These are phyloP conservation scores for Xiphophorus maculatus DNA, from an alignment of 2,113 vertebrate genomes.

Conservation along the genomic window DNA sequence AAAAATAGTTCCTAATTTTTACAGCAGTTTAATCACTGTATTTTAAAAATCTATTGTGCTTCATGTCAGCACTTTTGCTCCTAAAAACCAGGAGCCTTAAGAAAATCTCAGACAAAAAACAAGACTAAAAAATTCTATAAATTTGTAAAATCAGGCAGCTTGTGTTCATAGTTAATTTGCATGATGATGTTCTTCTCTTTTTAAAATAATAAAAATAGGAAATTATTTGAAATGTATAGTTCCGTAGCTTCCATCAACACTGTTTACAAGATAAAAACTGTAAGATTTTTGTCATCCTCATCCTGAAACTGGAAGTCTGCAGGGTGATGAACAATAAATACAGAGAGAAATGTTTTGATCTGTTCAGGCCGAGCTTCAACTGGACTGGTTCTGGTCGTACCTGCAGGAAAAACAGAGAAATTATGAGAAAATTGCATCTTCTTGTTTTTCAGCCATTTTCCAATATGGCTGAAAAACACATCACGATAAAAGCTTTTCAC, in stretches of 20 bases:
- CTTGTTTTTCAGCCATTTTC: not conserved
- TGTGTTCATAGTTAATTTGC: not conserved
- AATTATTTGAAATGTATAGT: not conserved
- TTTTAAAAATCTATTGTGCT: not conserved
- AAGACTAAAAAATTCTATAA: no score
- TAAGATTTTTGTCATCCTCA: not conserved
- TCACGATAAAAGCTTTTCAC: no score
- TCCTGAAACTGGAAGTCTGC: not conserved
- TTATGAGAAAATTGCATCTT: not conserved
- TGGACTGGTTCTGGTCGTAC: slow-evolving; percentile 52
- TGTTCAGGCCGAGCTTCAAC: slow-evolving; percentile 33
- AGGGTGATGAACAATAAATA: not conserved
- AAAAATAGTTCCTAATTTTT: not conserved
- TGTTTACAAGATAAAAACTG: slow-evolving; percentile 4
- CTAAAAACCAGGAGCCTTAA: not conserved
- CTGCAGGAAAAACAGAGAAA: slow-evolving; percentile 27
- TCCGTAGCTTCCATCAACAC: slow-evolving; percentile 7
- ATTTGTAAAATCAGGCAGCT: not conserved
- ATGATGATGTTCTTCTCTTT: not conserved
- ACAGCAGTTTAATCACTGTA: no score
- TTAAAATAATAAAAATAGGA: not conserved
- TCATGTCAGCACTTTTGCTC: not conserved
- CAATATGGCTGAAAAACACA: no score
- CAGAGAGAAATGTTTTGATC: not conserved
- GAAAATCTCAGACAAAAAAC: not conserved